Base-by-base conservation (phyloP, 2,888 invertebrate species). In the Agelastica alni region DNA sequence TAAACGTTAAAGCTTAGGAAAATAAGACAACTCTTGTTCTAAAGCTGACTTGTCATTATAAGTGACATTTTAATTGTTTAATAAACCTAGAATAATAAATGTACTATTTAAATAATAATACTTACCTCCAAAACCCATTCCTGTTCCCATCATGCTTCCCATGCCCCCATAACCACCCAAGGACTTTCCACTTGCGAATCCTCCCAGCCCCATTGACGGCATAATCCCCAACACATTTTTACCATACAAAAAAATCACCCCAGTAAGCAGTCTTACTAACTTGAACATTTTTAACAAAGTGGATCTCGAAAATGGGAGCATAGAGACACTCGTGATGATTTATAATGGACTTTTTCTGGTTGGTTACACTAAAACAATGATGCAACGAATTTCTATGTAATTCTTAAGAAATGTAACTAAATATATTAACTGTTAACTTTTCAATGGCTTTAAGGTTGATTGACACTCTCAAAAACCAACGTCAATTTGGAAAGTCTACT, bases 231-330 rank as follows among this genome's bases (percentile, higher is more conserved):
- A 7, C 14, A 39, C 48, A 17, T 39, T 12, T 31, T 39, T 42
- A 9, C 36, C 6, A 10, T 26, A 51, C 17, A 41, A 9, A 82
- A 82, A 65, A 83, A 82, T 64, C 81, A 82, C 58, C 76, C 79
- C 72, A 6, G 45, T 13, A 6, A 44, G 31, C 5, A 41, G 17
- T 14, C 39, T 80, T 80, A 73, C 82, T 4, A 18, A 5, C 10
- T 22, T 20, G 6, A 39, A 18, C 37, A 39, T 39, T 7, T 20
- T 7, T 20, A 7, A 14, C 9, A 9, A 9, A 34, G n/a, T 5
- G 82, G 72, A 81, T 80, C 30, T 82, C 80, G 74, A 82, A 81
- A 83, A 36, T 80, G 80, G 51, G 16, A 4, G 4, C 16, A 16
- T 7, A 9, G 4, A 1, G 9, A 9, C 9, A 16, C 12, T 10